phyloP scores from a whole-genome alignment of 1,140 invertebrate genomes.

The Homarus americanus region DNA sequence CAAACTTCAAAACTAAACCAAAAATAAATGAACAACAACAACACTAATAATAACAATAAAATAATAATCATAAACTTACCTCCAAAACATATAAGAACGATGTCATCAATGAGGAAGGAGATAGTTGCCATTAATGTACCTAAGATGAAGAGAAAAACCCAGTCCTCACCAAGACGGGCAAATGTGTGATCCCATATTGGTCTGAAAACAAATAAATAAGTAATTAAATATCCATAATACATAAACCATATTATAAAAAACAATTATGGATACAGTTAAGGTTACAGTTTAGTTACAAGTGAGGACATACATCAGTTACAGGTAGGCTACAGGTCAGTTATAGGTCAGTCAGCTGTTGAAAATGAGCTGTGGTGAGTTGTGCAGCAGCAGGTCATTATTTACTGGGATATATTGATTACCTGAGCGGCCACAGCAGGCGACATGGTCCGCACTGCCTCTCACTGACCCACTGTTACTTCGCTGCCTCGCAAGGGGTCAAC shows the following conservation, averaged over 20 bases:
- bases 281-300: too few species aligned
- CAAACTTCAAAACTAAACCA: too few species aligned
- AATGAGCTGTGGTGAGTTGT: not conserved
- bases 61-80: slow-evolving; percentile 73
- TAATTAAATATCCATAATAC: too few species aligned
- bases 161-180: slow-evolving; percentile 94
- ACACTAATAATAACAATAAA: not conserved
- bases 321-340: too few species aligned
- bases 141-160: slow-evolving; percentile 96
- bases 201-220: slow-evolving; percentile 24
- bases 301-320: too few species aligned
- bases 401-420: slow-evolving; percentile 35
- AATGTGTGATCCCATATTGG: slow-evolving; percentile 90
- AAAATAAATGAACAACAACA: not conserved
- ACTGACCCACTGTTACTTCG: not conserved
- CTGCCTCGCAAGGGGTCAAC: too few species aligned
- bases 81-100: slow-evolving; percentile 95
- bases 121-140: slow-evolving; percentile 97
- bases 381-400: slow-evolving; percentile 32
- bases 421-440: not conserved
- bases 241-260: too few species aligned
- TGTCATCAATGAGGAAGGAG: slow-evolving; percentile 96
- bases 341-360: too few species aligned
- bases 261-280: too few species aligned
- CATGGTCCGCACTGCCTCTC: not conserved